Conservation (phyloP, 2,113 vertebrate species). For the Paracanthobrama guichenoti region DNA sequence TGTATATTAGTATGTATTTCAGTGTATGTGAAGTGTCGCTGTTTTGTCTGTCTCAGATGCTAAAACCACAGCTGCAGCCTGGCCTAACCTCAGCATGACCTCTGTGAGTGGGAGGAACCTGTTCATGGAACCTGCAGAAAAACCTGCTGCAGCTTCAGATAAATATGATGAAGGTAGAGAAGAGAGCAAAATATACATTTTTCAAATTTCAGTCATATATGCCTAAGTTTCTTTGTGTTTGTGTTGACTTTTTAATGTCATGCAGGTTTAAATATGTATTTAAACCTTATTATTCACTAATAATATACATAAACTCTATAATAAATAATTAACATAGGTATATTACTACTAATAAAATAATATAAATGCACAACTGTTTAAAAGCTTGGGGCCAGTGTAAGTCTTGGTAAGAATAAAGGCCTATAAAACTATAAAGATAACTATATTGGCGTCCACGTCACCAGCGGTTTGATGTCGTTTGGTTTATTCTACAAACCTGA, state of each 20-base stretch:
- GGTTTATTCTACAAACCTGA: no score
- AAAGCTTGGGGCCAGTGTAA: not conserved
- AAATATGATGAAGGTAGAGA: slow-evolving; percentile 44
- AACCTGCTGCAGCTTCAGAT: slow-evolving; percentile 9
- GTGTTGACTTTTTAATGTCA: no score
- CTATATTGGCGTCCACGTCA: no score
- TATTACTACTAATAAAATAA: not conserved
- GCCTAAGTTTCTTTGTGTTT: not conserved
- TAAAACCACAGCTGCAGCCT: slow-evolving; percentile 81
- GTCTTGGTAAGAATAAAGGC: no score
- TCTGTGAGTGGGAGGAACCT: slow-evolving; percentile 66
- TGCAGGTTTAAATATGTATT: no score
- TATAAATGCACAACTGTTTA: not conserved
- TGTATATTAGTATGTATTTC: no score
- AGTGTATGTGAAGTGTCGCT: not conserved
- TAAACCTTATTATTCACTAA: not conserved
- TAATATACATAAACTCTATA: not conserved
- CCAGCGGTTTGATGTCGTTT: no score
- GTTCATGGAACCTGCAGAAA: slow-evolving; percentile 60
- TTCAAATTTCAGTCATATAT: not conserved
- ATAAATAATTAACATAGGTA: not conserved
- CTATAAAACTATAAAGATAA: no score
- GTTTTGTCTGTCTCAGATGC: slow-evolving; percentile 74
- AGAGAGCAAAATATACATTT: not conserved
- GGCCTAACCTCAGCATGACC: slow-evolving; percentile 77